These are phyloP conservation scores for Clytia hemisphaerica DNA, from an alignment of 30 jellyfish, hydroid and myxozoan genomes.

Conservation along the genomic window DNA sequence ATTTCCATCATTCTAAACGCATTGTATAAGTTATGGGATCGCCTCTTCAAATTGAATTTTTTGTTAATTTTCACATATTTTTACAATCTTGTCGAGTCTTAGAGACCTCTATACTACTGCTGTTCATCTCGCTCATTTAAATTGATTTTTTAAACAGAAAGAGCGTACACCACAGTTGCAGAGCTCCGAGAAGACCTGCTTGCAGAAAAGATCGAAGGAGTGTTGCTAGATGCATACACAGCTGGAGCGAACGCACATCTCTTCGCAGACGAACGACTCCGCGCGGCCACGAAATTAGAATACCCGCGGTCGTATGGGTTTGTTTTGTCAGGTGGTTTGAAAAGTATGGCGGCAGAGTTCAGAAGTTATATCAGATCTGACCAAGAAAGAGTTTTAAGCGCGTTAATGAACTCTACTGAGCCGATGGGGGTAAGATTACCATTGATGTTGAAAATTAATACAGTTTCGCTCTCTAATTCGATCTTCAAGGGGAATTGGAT, in stretches of 20 bases:
- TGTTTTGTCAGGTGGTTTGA: slow-evolving; percentile 14
- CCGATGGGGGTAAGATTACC: slow-evolving; percentile 23
- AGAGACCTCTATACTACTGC: too few relatives aligned
- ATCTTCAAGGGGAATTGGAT: too few relatives aligned
- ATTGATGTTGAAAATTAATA: too few relatives aligned
- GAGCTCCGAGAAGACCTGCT: slow-evolving; percentile 6
- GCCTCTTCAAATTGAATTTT: too few relatives aligned
- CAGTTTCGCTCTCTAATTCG: too few relatives aligned
- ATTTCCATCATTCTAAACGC: too few relatives aligned
- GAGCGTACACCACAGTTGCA: too few relatives aligned
- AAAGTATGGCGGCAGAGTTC: neutral
- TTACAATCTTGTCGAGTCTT: too few relatives aligned
- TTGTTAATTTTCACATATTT: too few relatives aligned
- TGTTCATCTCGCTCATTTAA: too few relatives aligned
- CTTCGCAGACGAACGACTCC: neutral
- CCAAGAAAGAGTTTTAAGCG: neutral
- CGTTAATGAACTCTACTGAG: neutral
- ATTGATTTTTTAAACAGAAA: too few relatives aligned
- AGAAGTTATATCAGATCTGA: slow-evolving; percentile 5
- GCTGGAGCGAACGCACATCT: neutral
- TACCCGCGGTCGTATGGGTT: slow-evolving; percentile 22
- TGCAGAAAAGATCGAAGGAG: slow-evolving; percentile 3
- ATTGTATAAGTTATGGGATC: too few relatives aligned
- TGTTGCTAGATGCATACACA: slow-evolving; percentile 28
- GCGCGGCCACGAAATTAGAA: neutral